phyloP scores from a whole-genome alignment of 2,888 invertebrate species.

The Drosophila incognita region DNA sequence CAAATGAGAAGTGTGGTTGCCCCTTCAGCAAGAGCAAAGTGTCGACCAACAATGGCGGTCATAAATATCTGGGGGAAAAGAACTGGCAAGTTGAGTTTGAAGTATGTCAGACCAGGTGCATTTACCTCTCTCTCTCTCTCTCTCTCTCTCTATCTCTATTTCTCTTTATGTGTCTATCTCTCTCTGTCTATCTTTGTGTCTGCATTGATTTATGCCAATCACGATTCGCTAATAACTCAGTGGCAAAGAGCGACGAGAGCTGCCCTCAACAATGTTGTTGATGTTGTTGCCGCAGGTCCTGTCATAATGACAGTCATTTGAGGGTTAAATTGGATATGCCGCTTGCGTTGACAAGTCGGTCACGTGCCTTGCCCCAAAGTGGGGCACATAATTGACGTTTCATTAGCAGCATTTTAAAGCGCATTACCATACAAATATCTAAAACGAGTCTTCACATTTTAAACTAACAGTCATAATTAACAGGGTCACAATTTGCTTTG shows the following conservation, averaged over 20 bases:
- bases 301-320: slow-evolving; percentile 81
- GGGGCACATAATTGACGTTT: slow-evolving; percentile 77
- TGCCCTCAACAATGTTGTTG: slow-evolving; percentile 45
- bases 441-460: slow-evolving; percentile 23
- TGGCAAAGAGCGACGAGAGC: slow-evolving; percentile 49
- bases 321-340: slow-evolving; percentile 82
- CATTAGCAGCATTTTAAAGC: slow-evolving; percentile 72
- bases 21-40: neutral
- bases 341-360: slow-evolving; percentile 78
- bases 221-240: slow-evolving; percentile 81
- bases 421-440: slow-evolving; percentile 64
- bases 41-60: slow-evolving; percentile 29
- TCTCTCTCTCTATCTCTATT: neutral
- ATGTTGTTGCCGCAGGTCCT: slow-evolving; percentile 52
- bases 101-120: slow-evolving; percentile 58
- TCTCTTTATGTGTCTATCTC: neutral
- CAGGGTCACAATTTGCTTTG: slow-evolving; percentile 14
- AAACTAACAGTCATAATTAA: slow-evolving; percentile 49
- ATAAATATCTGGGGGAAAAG: slow-evolving; percentile 54
- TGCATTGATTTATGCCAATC: slow-evolving; percentile 82
- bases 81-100: slow-evolving; percentile 24
- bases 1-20: slow-evolving; percentile 14
- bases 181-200: neutral
- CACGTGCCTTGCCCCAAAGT: slow-evolving; percentile 69
- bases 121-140: slow-evolving; percentile 5